phyloP scores from a whole-genome alignment of 2,888 invertebrate genomes.

The Apodemia zela region DNA sequence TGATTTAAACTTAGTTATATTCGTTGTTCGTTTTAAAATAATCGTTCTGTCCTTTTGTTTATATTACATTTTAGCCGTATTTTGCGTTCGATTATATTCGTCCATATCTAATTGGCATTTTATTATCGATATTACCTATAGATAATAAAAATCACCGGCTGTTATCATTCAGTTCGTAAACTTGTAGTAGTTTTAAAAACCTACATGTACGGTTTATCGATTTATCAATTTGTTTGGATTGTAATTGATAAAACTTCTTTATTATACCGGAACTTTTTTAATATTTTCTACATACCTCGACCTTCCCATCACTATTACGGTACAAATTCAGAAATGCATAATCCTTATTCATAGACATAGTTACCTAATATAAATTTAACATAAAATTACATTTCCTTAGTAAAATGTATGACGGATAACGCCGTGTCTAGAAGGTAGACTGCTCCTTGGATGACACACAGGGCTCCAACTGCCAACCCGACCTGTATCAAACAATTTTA shows the following conservation, averaged over 20 bases:
- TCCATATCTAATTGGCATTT: background rate
- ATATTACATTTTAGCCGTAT: too few species aligned
- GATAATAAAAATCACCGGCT: background rate
- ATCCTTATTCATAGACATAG: background rate
- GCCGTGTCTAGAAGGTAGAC: constrained; percentile 90
- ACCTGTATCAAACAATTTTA: constrained; percentile 69
- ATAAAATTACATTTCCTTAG: constrained; percentile 81
- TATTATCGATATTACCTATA: background rate
- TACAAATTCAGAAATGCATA: background rate
- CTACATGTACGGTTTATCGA: background rate
- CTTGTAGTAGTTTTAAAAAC: too few species aligned
- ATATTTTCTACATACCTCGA: too few species aligned
- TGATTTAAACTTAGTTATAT: too few species aligned
- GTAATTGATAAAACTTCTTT: too few species aligned
- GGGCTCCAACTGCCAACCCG: constrained; percentile 89
- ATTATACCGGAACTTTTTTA: too few species aligned
- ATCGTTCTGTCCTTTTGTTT: too few species aligned
- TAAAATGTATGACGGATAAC: constrained; percentile 86
- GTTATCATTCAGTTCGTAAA: background rate
- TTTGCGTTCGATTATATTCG: background rate
- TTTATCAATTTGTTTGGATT: background rate
- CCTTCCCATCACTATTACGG: background rate
- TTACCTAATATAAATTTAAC: constrained; percentile 17
- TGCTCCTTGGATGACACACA: constrained; percentile 90
- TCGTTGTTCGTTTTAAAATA: too few species aligned